phyloP scores from a whole-genome alignment of 2,797 vertebrate genomes.

The Gallinago stenura region DNA sequence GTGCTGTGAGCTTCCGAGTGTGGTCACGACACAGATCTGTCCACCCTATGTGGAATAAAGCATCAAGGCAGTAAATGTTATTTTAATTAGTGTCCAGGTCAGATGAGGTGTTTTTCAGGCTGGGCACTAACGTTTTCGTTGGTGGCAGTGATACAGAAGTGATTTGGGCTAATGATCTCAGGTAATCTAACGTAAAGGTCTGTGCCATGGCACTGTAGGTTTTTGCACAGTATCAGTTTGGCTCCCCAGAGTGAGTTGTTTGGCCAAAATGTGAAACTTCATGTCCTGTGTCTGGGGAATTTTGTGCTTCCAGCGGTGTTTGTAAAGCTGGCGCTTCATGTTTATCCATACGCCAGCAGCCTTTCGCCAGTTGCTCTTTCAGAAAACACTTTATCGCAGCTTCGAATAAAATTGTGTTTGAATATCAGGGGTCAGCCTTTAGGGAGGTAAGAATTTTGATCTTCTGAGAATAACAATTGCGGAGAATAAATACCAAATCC shows the following conservation, averaged over 20 bases:
- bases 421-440: not conserved
- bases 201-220: rapidly evolving
- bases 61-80: not conserved
- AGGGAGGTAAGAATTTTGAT: not conserved
- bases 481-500: not conserved
- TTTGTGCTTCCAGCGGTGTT: not conserved
- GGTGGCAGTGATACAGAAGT: not conserved
- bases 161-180: not conserved
- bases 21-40: not conserved
- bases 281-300: rapidly evolving
- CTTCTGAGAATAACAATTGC: not conserved
- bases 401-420: not conserved
- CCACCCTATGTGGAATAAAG: not conserved
- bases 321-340: not conserved
- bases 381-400: not conserved
- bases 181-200: rapidly evolving
- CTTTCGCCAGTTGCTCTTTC: not conserved
- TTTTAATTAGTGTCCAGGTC: not conserved
- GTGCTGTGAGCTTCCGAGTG: not conserved
- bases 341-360: not conserved
- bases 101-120: not conserved
- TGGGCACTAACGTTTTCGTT: not conserved
- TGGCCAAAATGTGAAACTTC: not conserved
- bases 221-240: not conserved
- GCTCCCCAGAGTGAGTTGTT: not conserved